Base-by-base conservation (phyloP, 1,140 invertebrate genomes). In the Pseudachorutes palmiensis region DNA sequence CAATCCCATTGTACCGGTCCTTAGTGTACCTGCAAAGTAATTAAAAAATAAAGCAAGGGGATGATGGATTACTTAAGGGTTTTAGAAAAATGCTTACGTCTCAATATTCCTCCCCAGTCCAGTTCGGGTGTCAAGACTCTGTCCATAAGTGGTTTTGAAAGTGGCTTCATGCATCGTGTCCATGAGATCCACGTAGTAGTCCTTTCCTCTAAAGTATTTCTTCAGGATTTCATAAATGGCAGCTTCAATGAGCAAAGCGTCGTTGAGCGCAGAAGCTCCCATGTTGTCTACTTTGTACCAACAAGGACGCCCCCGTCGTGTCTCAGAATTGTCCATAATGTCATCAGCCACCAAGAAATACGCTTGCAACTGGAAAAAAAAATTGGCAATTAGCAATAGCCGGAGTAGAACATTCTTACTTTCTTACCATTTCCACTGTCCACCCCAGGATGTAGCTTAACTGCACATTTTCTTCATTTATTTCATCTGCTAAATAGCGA, bases 351-450 rank as follows among this genome's bases (percentile, higher is more conserved):
- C 80, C 2, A 98, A 77, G 69, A 94, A 90, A 76, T 87, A 92
- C 24, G 83, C 82, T 78, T 87, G 86, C 1, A 88, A 75, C 84
- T 86, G 65, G 14, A 59, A 76, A 71, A 64, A 63, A 5, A 48
- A 89, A 87, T 82, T 98, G 94, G n/a, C 36, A n/a, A 36, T 16
- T 5, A 55, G 32, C 29, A 55, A 32, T 36, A 51, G 2, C 60
- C 58, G 63, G 30, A 60, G 26, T 59, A 29, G n/a, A 33, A 9
- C 22, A 24, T 49, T 48, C 9, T 45, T 19, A 45, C n/a, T n/a
- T n/a, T 45, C 83, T 80, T 80, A 95, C 92, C 85, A 94, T 84
- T 86, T 97, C 94, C 61, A 91, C 82, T 78, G 91, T 94, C 94
- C 94, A 97, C 64, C 91, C 94, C 74, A 97, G 81, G 69, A 95